phyloP scores from a whole-genome alignment of 2,888 invertebrate genomes.

The Pristionchus mayeri region DNA sequence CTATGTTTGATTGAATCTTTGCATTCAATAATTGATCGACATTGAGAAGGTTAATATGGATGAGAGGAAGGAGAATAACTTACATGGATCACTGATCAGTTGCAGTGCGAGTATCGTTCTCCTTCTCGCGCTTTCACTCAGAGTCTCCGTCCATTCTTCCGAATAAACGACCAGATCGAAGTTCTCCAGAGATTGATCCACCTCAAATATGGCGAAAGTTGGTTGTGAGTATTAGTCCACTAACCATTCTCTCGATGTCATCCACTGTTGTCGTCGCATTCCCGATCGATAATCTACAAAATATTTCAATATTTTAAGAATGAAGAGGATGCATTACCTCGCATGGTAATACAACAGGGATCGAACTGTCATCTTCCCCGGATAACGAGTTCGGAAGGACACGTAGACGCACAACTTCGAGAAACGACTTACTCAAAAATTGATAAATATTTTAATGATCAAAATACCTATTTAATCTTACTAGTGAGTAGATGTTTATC shows the following conservation, averaged over 20 bases:
- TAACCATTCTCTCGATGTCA: conserved; percentile 52
- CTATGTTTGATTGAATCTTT: neutral
- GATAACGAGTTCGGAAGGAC: conserved; percentile 56
- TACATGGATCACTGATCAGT: conserved; percentile 92
- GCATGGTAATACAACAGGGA: conserved; percentile 63
- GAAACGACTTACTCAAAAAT: conserved; percentile 63
- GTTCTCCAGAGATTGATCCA: conserved; percentile 89
- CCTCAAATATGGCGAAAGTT: no score
- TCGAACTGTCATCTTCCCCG: conserved; percentile 58
- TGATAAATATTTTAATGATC: neutral
- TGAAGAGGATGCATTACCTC: neutral
- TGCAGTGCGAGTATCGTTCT: conserved; percentile 92
- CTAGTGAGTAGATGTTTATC: conserved; percentile 88
- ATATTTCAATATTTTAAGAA: conserved; percentile 26
- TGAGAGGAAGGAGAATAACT: conserved; percentile 54
- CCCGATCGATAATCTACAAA: neutral
- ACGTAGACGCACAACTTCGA: conserved; percentile 63
- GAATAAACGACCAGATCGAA: conserved; percentile 92
- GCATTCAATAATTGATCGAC: neutral
- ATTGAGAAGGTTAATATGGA: no score
- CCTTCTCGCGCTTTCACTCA: conserved; percentile 91
- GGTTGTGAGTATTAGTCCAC: no score
- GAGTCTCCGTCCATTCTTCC: conserved; percentile 84
- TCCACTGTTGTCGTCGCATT: conserved; percentile 1
- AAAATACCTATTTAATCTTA: conserved; percentile 78